Evolutionary conservation across 2,113 vertebrate species (phyloP).

Genomic region (Atherinomorus stipes): DNA sequence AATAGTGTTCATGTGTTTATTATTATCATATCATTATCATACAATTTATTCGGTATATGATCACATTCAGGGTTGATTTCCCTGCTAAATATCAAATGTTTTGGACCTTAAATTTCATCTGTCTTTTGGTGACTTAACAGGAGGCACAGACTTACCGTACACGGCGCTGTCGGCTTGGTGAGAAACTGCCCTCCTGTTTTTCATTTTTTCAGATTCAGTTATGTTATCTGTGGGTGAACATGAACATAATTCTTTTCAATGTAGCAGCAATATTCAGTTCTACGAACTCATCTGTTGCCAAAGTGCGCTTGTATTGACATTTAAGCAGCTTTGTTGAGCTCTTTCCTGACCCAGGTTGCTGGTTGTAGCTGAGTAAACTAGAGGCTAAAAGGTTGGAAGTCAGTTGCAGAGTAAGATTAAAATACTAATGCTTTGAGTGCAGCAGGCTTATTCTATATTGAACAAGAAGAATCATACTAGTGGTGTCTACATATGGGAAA

Average conservation of each 20-base stretch:
- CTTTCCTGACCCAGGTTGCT: slow-evolving; percentile 4
- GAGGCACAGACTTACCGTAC: neutral
- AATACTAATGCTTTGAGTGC: slow-evolving; percentile 53
- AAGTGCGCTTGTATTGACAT: too few relatives aligned
- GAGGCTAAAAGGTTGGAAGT: slow-evolving; percentile 54
- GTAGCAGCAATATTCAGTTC: neutral
- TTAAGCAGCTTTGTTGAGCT: too few relatives aligned
- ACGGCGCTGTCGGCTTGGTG: neutral
- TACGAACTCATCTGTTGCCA: too few relatives aligned
- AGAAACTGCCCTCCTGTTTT: neutral
- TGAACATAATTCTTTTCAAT: neutral
- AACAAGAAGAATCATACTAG: slow-evolving; percentile 38
- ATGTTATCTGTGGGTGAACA: too few relatives aligned
- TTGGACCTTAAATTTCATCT: neutral
- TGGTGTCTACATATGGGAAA: slow-evolving; percentile 27
- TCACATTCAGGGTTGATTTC: neutral
- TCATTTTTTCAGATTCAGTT: too few relatives aligned
- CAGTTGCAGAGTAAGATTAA: slow-evolving; percentile 46
- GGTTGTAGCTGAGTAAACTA: slow-evolving; percentile 44
- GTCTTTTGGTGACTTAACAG: too few relatives aligned
- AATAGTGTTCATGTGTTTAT: too few relatives aligned
- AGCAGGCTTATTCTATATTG: slow-evolving; percentile 44
- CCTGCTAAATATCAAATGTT: neutral
- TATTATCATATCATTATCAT: too few relatives aligned
- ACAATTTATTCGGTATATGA: neutral